Evolutionary conservation across 2,888 invertebrate genomes (phyloP).

Genomic region (Phytoseiulus persimilis): DNA sequence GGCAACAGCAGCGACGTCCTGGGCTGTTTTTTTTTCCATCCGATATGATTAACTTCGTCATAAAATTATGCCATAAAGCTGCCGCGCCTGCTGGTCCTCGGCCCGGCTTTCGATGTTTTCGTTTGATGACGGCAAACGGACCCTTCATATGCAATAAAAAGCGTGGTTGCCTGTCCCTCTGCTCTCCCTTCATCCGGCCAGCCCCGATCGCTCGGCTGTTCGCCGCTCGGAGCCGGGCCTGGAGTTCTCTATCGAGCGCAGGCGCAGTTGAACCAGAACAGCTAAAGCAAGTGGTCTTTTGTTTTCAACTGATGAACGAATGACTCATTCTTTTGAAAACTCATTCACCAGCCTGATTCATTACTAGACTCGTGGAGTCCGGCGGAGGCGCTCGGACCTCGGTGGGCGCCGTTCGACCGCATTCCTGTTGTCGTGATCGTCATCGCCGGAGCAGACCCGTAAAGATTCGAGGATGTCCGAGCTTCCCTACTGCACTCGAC

Average conservation of each 20-base stretch:
- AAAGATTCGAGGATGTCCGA: neutral
- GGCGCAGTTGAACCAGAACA: neutral
- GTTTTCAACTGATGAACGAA: neutral
- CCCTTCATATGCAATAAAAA: neutral
- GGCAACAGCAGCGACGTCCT: neutral
- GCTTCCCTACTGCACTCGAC: neutral
- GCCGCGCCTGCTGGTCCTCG: neutral
- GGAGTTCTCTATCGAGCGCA: neutral
- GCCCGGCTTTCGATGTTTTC: neutral
- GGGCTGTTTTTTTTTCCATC: neutral
- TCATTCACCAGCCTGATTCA: neutral
- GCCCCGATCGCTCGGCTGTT: neutral
- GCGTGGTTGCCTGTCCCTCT: neutral
- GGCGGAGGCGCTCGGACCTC: too few relatives aligned
- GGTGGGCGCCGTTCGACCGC: too few relatives aligned
- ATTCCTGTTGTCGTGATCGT: too few relatives aligned
- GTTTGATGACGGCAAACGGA: neutral
- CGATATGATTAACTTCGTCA: constrained; percentile 38
- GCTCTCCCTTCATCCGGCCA: neutral
- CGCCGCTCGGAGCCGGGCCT: neutral
- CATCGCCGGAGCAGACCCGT: too few relatives aligned
- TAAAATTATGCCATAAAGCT: constrained; percentile 36
- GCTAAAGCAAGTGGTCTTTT: neutral
- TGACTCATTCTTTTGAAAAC: neutral
- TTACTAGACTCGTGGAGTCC: neutral